These are phyloP conservation scores for Callimorpha dominula DNA, from an alignment of 2,888 invertebrate genomes.

Conservation along the genomic window DNA sequence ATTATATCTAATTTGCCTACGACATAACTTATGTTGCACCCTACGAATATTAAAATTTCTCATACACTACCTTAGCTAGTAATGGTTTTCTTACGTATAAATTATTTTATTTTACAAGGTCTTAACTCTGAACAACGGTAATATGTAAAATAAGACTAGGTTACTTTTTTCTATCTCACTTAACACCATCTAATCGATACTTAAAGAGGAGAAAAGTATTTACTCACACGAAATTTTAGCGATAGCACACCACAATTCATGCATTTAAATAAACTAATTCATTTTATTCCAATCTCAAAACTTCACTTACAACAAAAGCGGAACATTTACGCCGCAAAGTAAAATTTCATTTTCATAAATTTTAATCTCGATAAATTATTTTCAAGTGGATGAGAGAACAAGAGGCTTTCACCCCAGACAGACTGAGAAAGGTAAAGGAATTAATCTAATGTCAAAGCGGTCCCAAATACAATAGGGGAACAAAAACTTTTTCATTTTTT, in stretches of 20 bases:
- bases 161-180: neutral
- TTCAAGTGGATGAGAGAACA: constrained; percentile 59
- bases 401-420: constrained; percentile 51
- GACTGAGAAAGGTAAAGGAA: constrained; percentile 62
- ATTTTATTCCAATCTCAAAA: constrained; percentile 40
- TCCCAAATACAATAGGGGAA: constrained; percentile 60
- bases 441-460: constrained; percentile 66
- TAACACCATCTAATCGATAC: constrained; percentile 15
- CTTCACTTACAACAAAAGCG: constrained; percentile 48
- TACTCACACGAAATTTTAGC: neutral
- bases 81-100: neutral
- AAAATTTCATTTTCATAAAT: constrained; percentile 65
- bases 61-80: too few species aligned
- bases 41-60: too few species aligned
- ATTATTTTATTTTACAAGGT: neutral
- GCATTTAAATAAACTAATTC: constrained; percentile 40
- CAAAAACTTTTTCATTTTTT: constrained; percentile 60
- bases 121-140: neutral
- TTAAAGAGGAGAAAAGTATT: neutral
- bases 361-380: constrained; percentile 69
- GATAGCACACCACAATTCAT: constrained; percentile 29
- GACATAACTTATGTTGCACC: too few species aligned
- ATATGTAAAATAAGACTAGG: neutral
- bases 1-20: too few species aligned
- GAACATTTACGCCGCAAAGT: constrained; percentile 54